Conservation (phyloP, 2,113 vertebrate species). For the Mesocricetus auratus region DNA sequence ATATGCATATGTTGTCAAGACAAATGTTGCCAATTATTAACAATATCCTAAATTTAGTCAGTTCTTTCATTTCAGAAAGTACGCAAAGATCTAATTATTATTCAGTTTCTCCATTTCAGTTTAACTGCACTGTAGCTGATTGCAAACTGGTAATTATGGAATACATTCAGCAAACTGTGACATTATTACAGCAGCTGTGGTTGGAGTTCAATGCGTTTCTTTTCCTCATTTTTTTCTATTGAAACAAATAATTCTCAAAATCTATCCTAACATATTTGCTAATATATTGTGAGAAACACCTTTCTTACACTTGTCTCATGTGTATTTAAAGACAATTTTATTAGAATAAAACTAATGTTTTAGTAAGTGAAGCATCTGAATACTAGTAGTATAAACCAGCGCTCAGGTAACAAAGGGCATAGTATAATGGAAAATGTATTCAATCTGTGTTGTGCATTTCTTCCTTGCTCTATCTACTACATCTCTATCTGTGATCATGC, state of each 20-base stretch:
- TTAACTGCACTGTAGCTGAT: background rate
- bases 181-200: background rate
- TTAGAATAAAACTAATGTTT: background rate
- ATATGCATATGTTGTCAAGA: background rate
- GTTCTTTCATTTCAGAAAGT: background rate
- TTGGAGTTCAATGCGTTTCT: background rate
- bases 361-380: background rate
- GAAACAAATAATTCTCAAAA: slow-evolving; percentile 20
- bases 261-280: background rate
- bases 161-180: background rate
- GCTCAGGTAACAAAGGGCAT: background rate
- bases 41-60: background rate
- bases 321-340: background rate
- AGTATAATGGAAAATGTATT: background rate
- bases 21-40: background rate
- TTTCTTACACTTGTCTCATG: background rate
- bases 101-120: slow-evolving; percentile 8
- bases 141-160: background rate
- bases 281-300: background rate
- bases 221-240: background rate
- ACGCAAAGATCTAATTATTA: background rate
- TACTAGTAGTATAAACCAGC: background rate
- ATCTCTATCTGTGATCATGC: background rate
- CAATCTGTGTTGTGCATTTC: background rate
- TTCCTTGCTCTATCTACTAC: background rate